Evolutionary conservation across 2,113 vertebrate species (phyloP).

Genomic region (Clarias macrocephalus): DNA sequence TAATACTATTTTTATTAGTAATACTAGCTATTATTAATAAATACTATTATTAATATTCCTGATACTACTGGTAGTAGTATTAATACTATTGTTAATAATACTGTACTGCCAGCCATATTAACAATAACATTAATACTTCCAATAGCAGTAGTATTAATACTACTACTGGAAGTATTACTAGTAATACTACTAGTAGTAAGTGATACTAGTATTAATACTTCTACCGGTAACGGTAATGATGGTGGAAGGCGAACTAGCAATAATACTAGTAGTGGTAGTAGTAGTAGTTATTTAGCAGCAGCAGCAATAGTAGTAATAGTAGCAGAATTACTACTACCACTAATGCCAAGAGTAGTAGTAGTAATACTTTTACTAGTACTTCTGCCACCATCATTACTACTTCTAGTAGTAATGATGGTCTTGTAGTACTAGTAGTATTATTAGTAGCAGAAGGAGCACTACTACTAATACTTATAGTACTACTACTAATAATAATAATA

Average conservation of each 20-base stretch:
- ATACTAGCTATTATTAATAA: not conserved
- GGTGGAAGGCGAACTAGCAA: not conserved
- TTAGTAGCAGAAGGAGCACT: not conserved
- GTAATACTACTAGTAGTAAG: not conserved
- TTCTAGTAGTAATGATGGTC: not conserved
- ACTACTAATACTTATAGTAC: not conserved
- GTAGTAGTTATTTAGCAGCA: not conserved
- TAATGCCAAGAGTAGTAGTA: not conserved
- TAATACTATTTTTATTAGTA: too few species aligned
- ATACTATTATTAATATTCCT: not conserved
- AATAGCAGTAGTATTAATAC: not conserved
- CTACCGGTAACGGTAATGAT: not conserved
- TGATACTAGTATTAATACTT: not conserved
- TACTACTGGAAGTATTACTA: not conserved
- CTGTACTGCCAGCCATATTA: not conserved
- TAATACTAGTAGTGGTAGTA: not conserved
- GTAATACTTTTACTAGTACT: too few species aligned
- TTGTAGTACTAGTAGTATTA: too few species aligned
- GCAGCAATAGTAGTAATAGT: not conserved
- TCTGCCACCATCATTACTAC: not conserved
- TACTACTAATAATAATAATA: not conserved
- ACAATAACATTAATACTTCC: not conserved
- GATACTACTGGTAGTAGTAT: not conserved
- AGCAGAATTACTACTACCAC: not conserved
- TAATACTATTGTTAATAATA: not conserved